phyloP scores from a whole-genome alignment of 2,888 invertebrate species.

The Kryphioiulus occultus region DNA sequence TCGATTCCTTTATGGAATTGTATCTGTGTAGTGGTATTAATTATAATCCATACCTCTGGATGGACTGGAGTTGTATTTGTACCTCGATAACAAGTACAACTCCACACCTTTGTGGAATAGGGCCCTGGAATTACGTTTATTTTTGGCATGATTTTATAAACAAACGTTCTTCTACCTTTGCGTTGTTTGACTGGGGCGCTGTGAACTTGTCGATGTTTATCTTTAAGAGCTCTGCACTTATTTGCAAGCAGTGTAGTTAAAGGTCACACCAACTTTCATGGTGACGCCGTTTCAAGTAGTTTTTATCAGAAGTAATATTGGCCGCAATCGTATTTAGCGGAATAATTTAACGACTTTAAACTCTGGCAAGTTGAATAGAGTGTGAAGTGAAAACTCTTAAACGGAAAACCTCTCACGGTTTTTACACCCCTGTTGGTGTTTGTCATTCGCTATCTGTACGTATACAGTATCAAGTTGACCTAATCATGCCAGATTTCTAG shows the following conservation, averaged over 20 bases:
- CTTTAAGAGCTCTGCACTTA: not conserved
- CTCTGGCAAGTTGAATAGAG: not conserved
- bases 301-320: not conserved
- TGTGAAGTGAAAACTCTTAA: not conserved
- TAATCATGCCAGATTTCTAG: not conserved
- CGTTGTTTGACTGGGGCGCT: not conserved
- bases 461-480: not conserved
- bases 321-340: not conserved
- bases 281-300: constrained; percentile 6
- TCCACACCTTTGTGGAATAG: no score
- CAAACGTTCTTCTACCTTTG: not conserved
- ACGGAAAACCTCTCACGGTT: not conserved
- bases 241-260: not conserved
- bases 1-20: no score
- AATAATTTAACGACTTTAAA: constrained; percentile 1
- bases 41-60: no score
- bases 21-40: no score
- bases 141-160: no score
- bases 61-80: no score
- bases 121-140: no score
- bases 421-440: not conserved
- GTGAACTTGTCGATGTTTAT: not conserved
- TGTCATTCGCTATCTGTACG: not conserved
- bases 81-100: no score
- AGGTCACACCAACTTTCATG: not conserved